Conservation (phyloP, 2,113 vertebrate species). For the Dryoscopus gambensis region DNA sequence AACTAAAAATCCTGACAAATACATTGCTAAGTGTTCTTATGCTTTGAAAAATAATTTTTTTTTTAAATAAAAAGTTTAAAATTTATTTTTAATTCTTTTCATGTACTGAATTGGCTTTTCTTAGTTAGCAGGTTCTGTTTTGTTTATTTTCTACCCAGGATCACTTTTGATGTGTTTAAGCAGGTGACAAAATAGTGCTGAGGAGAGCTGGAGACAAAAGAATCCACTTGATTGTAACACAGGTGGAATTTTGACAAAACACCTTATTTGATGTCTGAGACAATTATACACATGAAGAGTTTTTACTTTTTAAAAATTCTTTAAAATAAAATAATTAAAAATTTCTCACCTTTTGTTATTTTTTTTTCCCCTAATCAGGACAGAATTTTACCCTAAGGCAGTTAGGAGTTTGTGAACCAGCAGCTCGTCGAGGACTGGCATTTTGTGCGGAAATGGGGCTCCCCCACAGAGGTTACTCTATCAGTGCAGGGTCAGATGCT, state of each 20-base stretch:
- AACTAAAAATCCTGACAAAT: neutral
- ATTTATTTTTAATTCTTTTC: neutral
- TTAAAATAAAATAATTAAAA: neutral
- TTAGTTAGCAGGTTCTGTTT: neutral
- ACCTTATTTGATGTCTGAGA: neutral
- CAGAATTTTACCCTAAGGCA: constrained; percentile 98
- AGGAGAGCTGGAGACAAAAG: constrained; percentile 14
- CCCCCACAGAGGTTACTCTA: constrained; percentile 91
- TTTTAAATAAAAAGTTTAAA: neutral
- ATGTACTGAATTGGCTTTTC: constrained; percentile 24
- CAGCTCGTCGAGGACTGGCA: constrained; percentile 89
- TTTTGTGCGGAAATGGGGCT: constrained; percentile 96
- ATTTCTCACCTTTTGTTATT: constrained; percentile 71
- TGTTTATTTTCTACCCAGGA: neutral
- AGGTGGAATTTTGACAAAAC: neutral
- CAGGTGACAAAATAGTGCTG: constrained; percentile 9
- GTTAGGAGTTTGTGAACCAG: constrained; percentile 93
- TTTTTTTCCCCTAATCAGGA: constrained; percentile 82
- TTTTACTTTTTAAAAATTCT: constrained; percentile 48
- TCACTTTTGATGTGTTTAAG: neutral
- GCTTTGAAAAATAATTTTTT: neutral
- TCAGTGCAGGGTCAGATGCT: constrained; percentile 85
- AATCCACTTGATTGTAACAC: constrained; percentile 12
- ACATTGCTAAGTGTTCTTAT: neutral
- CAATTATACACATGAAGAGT: neutral